Evolutionary conservation across 2,888 invertebrate genomes (phyloP).

Genomic region (Azorinus chamasolen): DNA sequence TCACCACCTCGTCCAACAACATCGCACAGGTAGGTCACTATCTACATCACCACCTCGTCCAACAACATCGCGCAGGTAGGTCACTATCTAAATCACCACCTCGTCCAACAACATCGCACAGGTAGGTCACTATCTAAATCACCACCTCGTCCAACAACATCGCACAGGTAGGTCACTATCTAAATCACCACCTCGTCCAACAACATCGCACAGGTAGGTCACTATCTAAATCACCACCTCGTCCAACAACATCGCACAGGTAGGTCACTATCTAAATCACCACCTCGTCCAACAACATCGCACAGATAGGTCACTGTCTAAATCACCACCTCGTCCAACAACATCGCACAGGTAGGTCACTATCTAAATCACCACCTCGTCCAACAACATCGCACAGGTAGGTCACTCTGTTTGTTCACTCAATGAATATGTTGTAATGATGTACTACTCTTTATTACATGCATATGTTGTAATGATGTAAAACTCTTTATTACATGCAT

Average conservation of each 20-base stretch:
- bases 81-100: slow-evolving; percentile 71
- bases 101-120: slow-evolving; percentile 59
- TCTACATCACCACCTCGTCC: slow-evolving; percentile 70
- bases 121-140: slow-evolving; percentile 60
- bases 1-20: slow-evolving; percentile 68
- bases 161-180: slow-evolving; percentile 49
- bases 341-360: slow-evolving; percentile 43
- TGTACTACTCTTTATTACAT: too few species aligned
- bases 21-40: slow-evolving; percentile 39
- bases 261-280: slow-evolving; percentile 67
- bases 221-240: slow-evolving; percentile 69
- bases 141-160: slow-evolving; percentile 67
- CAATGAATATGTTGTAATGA: too few species aligned
- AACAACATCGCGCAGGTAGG: slow-evolving; percentile 54
- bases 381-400: slow-evolving; percentile 58
- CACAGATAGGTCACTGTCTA: slow-evolving; percentile 55
- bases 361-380: slow-evolving; percentile 68
- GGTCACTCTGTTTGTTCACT: too few species aligned
- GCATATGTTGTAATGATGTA: too few species aligned
- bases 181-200: slow-evolving; percentile 70
- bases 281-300: slow-evolving; percentile 64
- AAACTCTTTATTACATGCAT: too few species aligned
- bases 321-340: slow-evolving; percentile 69
- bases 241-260: slow-evolving; percentile 58
- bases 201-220: slow-evolving; percentile 47